A percentile compares a stretch with the other conserved stretches of the same genome.
These are phyloP conservation scores for Zhuqinia jingwanae DNA, from an alignment of 2,888 invertebrate genomes.

Conservation along the genomic window DNA sequence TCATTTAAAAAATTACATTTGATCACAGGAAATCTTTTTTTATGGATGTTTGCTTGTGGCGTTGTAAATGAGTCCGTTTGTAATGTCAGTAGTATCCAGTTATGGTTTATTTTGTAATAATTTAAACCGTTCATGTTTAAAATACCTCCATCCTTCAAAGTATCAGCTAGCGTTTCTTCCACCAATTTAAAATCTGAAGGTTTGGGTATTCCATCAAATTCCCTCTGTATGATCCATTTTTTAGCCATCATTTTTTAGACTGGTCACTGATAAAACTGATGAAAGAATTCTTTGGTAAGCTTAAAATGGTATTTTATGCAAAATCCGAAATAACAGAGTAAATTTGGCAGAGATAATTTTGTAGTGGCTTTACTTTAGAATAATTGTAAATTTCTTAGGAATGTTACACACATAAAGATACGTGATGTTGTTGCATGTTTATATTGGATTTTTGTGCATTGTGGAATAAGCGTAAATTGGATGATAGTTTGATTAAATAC, in stretches of 20 bases:
- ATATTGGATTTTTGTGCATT: too few species aligned
- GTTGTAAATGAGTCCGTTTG: not conserved
- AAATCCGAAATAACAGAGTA: too few species aligned
- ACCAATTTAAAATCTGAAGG: conserved; percentile 50
- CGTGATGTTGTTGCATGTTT: too few species aligned
- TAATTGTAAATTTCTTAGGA: too few species aligned
- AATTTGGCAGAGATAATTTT: too few species aligned
- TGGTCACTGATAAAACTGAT: too few species aligned
- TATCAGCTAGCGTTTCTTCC: conserved; percentile 35
- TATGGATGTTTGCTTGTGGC: not conserved
- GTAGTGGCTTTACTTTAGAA: too few species aligned
- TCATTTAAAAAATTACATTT: not conserved
- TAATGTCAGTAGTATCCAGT: not conserved
- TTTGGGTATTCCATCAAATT: conserved; percentile 58
- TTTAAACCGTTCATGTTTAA: not conserved
- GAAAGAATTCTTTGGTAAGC: too few species aligned
- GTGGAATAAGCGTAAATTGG: too few species aligned
- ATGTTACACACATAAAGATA: too few species aligned
- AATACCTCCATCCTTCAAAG: conserved; percentile 60
- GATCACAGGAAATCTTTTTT: not conserved
- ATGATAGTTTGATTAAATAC: too few species aligned
- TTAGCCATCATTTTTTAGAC: conserved; percentile 60
- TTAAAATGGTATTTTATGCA: too few species aligned
- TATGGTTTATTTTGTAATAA: not conserved
- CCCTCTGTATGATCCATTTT: conserved; percentile 60